These are phyloP conservation scores for Beaufortia kweichowensis DNA, from an alignment of 2,113 vertebrate genomes.

Conservation along the genomic window DNA sequence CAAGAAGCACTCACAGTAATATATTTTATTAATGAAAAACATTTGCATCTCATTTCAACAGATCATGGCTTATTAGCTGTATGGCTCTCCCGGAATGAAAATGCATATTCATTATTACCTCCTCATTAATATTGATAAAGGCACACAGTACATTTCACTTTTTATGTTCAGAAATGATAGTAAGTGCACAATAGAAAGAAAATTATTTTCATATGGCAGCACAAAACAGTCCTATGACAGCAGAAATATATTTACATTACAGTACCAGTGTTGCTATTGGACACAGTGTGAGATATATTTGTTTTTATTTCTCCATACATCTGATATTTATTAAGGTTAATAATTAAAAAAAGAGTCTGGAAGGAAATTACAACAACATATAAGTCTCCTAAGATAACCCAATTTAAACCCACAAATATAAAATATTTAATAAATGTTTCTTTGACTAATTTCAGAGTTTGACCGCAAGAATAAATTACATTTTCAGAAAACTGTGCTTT, in stretches of 20 bases:
- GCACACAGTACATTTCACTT: slow-evolving; percentile 52
- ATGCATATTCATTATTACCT: slow-evolving; percentile 53
- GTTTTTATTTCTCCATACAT: background rate
- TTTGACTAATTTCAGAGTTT: slow-evolving; percentile 13
- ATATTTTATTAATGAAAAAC: slow-evolving; percentile 60
- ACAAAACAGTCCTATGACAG: background rate
- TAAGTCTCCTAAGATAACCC: background rate
- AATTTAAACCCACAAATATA: slow-evolving; percentile 21
- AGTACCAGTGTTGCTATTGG: slow-evolving; percentile 4
- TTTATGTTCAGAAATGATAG: slow-evolving; percentile 39
- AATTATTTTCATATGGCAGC: background rate
- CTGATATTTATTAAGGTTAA: background rate
- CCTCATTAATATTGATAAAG: slow-evolving; percentile 49
- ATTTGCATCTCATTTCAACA: slow-evolving; percentile 57
- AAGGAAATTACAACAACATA: slow-evolving; percentile 5
- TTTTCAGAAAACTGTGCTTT: background rate
- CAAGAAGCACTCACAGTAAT: slow-evolving; percentile 51
- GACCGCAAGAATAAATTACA: background rate
- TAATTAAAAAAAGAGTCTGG: background rate
- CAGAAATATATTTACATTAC: slow-evolving; percentile 30
- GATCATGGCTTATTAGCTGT: slow-evolving; percentile 57
- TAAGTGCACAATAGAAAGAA: slow-evolving; percentile 30
- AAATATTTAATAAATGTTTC: background rate
- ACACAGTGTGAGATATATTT: slow-evolving; percentile 17
- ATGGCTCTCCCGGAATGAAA: slow-evolving; percentile 54